Base-by-base conservation (phyloP, 2,113 vertebrate species). In the Tragelaphus scriptus region DNA sequence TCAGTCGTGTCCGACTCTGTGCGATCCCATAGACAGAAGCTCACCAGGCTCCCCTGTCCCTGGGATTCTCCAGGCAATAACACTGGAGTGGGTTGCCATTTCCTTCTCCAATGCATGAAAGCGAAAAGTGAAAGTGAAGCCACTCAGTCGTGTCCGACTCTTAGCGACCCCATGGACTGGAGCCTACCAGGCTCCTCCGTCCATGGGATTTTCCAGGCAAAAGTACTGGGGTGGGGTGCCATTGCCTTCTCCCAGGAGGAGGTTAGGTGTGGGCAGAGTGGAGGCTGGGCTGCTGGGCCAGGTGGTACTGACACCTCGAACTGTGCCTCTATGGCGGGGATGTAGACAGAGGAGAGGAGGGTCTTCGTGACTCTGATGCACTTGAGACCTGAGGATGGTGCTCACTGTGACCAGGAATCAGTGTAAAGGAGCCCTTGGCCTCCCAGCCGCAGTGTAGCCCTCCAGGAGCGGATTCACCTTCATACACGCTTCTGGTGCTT, bases 281-380 rank as follows among this genome's bases (percentile, higher is more conserved):
- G 75, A 44, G 40, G 28, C 49, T 47, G 21, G 26, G 55, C 28
- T 6, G 15, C 13, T 9, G 40, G 28, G 12, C 17, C 53, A 23
- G 17, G 53, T 47, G 55, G 7, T 85, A 28, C 0, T 82, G 59
- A 63, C 81, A 84, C 47, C 63, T 91, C 86, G 81, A 77, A 32
- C 68, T 14, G 4, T 65, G 40, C 26, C 82, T 8, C 44, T 0
- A 0, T 0, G 0, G 44, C 30, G 77, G 77, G 77, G 14, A 49
- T 0, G 26, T 47, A 9, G 44, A 47, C 15, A 8, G 75, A 47
- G 21, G 16, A 51, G 53, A 61, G 15, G 3, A 23, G n/a, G 9
- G 28, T 47, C 63, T 80, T 79, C 0, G 19, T 1, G 23, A 30
- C 71, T 36, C 26, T 7, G 49, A 6, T 1, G 0, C 11, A 5